Base-by-base conservation (phyloP, 2,888 invertebrate genomes). In the Myopa testacea region DNA sequence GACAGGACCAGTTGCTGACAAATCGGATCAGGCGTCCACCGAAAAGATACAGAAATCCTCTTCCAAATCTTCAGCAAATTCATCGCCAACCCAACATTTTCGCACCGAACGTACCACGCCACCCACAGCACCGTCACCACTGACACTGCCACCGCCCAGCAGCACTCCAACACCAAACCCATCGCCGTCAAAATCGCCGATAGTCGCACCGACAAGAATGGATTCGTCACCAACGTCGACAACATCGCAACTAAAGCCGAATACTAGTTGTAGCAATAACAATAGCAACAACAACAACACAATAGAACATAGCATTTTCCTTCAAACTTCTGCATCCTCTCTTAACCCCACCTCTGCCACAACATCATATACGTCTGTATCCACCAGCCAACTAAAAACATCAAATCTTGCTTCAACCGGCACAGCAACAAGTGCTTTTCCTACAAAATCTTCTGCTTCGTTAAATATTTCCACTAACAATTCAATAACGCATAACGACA, bases 321-420 rank as follows among this genome's bases (percentile, higher is more conserved):
- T 45, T 55, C 34, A 75, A 40, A 63, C 80, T 52, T 73, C 76
- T 62, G n/a, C 78, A 58, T 69, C 78, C 38, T 71, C 78, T 71
- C 70, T 77, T 74, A 77, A 71, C 77, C 78, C 79, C 58, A 77
- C 78, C 68, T 75, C 78, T 68, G 78, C 81, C 65, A 78, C 78
- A 10, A 86, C 81, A 26, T 76, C 79, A 60, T 73, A 63, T 50
- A 76, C 78, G 68, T 77, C 79, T 63, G 77, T 79, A 89, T 55
- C 85, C 86, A 38, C 87, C 86, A 77, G 86, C 90, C 80, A 86
- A 84, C 74, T 89, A 86, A 82, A 87, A 87, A 78, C 87, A 86
- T 83, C 78, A 82, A 84, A 82, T 82, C 83, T 82, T 73, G 74
- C 69, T 50, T 74, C 69, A 60, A 63, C 70, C 34, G 52, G 73